Percentiles rank a stretch among this genome's conserved stretches.
These are phyloP conservation scores for Brachypterus glaber DNA, from an alignment of 2,888 invertebrate genomes.

Conservation along the genomic window DNA sequence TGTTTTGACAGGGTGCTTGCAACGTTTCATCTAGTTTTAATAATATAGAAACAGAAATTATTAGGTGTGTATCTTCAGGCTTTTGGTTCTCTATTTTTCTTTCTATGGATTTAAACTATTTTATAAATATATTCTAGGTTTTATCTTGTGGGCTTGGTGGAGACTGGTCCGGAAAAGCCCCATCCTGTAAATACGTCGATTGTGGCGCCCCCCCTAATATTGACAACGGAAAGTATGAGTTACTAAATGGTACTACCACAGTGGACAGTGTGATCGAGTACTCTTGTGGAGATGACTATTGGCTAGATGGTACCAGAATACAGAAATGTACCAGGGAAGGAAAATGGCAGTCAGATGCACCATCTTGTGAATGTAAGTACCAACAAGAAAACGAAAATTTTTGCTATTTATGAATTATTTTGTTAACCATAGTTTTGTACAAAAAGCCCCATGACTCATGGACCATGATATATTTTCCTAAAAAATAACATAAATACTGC, in stretches of 20 bases:
- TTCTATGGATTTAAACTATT: no score
- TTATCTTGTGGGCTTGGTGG: conserved; percentile 80
- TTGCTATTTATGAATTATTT: neutral
- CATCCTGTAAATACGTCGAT: conserved; percentile 77
- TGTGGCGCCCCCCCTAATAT: conserved; percentile 75
- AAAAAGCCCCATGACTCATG: no score
- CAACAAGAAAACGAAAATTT: neutral
- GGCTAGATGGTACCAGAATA: conserved; percentile 62
- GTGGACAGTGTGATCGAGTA: conserved; percentile 72
- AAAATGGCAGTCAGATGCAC: conserved; percentile 78
- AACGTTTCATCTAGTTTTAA: no score
- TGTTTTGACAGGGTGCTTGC: no score
- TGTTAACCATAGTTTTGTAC: no score
- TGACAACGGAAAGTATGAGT: conserved; percentile 61
- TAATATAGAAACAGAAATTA: no score
- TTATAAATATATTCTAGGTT: no score
- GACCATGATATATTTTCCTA: no score
- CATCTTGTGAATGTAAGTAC: conserved; percentile 71
- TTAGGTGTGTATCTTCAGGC: no score
- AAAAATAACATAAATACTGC: no score
- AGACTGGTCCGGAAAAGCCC: conserved; percentile 70
- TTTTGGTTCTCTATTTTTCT: no score
- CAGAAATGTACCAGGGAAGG: conserved; percentile 73
- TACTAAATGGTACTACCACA: conserved; percentile 72
- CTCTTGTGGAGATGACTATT: conserved; percentile 72